Base-by-base conservation (phyloP, 2,797 vertebrate species). In the Pipistrellus pipistrellus region DNA sequence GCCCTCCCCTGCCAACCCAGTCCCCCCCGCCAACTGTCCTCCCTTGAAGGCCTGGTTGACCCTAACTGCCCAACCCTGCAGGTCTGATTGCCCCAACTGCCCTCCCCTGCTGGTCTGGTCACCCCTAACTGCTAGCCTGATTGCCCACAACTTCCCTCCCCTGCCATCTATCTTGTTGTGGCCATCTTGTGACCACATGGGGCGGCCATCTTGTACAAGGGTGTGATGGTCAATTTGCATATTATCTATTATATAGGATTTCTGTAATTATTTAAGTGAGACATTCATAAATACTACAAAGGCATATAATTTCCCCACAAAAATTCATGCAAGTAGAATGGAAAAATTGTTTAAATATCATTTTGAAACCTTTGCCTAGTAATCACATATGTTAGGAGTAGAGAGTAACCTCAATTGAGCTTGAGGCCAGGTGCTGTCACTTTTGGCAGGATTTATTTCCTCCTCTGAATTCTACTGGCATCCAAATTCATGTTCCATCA, bases 401-500 rank as follows among this genome's bases (percentile, higher is more conserved):
- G 27, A 91, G 25, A 86, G 66, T 15, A 68, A 57, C n/a, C 55
- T 57, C 64, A 35, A 35, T 4, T 66, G 73, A 89, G 21, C 20
- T 75, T 15, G 73, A 51, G n/a, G 30, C 2, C 32, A 91, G 27
- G 32, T 78, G 32, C 55, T 73, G 0, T 82, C 32, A 68, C 44
- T 64, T 84, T 91, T 55, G 30, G 44, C 13, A 8, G 84, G 73
- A 66, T 83, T 78, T 53, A 81, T 92, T 91, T 95, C 83, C 62
- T 93, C 17, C 41, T 72, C 69, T 91, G n/a, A 94, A 82, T 82
- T 48, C 25, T 35, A 14, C 5, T 18, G 46, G 38, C 55, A 72
- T 94, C 46, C 59, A 80, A 55, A 82, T 91, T 89, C 46, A 72
- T 88, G 25, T 90, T 69, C 92, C 46, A 82, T 85, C 73, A 87